phyloP scores from a whole-genome alignment of 2,113 vertebrate genomes.

The Oreochromis spilurus region DNA sequence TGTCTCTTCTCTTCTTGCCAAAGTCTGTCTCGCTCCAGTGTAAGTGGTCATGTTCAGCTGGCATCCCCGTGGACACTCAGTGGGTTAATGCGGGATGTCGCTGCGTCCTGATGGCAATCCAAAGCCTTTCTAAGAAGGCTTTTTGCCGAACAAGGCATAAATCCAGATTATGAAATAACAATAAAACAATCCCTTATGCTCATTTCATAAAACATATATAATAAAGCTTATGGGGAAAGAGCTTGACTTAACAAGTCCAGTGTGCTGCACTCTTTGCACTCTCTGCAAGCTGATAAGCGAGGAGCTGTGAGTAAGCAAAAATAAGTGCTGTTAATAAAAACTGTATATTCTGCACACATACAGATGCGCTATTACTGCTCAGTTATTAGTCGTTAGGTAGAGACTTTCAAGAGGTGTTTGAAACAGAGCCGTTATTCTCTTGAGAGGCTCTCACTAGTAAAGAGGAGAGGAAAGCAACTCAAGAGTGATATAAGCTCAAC shows the following conservation, averaged over 20 bases:
- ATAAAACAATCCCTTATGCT: constrained; percentile 71
- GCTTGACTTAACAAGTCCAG: constrained; percentile 21
- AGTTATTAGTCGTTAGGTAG: background rate
- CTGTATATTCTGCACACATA: background rate
- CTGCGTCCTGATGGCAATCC: background rate
- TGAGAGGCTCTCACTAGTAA: background rate
- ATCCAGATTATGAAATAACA: constrained; percentile 73
- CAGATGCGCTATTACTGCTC: background rate
- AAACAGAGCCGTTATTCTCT: constrained; percentile 18
- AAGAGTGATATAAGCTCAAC: constrained; percentile 51
- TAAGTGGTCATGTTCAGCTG: background rate
- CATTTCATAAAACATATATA: constrained; percentile 62
- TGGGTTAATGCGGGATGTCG: constrained; percentile 42
- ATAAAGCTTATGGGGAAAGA: constrained; percentile 39
- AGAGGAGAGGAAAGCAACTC: constrained; percentile 9
- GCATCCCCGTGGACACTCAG: background rate
- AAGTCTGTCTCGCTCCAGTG: background rate
- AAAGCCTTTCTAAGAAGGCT: constrained; percentile 62
- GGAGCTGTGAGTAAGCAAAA: background rate
- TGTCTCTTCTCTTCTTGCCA: background rate
- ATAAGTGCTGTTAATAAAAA: background rate
- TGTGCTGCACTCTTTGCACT: background rate
- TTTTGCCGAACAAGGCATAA: constrained; percentile 71
- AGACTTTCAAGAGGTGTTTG: background rate
- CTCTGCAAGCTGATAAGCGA: background rate